Percentiles rank a stretch among this genome's conserved stretches.
Evolutionary conservation across 2,113 vertebrate genomes (phyloP).

Genomic region (Sapajus apella): DNA sequence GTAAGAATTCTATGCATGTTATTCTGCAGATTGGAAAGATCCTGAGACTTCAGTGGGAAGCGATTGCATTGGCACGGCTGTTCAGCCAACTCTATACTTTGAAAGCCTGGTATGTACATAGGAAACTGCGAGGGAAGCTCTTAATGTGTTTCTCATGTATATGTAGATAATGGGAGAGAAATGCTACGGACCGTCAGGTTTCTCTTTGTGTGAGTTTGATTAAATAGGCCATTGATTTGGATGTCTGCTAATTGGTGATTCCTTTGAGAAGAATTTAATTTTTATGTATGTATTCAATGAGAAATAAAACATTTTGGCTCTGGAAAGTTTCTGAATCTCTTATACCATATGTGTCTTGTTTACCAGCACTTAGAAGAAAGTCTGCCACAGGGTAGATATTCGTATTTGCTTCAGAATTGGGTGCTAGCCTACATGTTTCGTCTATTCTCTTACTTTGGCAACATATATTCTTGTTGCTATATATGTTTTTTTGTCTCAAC

Average conservation of each 20-base stretch:
- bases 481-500: background rate
- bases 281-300: background rate
- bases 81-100: background rate
- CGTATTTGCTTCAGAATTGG: background rate
- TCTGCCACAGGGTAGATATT: background rate
- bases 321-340: background rate
- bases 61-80: background rate
- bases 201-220: background rate
- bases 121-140: background rate
- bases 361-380: background rate
- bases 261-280: background rate
- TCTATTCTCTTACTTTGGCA: background rate
- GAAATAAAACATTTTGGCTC: background rate
- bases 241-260: background rate
- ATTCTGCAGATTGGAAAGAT: background rate
- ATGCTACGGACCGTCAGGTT: background rate
- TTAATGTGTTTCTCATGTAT: background rate
- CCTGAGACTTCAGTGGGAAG: background rate
- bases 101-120: background rate
- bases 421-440: background rate
- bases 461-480: background rate
- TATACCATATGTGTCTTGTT: background rate
- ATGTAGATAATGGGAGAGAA: background rate
- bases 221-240: background rate
- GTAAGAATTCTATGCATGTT: background rate